Percentiles rank a stretch among this genome's conserved stretches.
Evolutionary conservation across 2,797 vertebrate species (phyloP).

Genomic region (Alosa sapidissima): DNA sequence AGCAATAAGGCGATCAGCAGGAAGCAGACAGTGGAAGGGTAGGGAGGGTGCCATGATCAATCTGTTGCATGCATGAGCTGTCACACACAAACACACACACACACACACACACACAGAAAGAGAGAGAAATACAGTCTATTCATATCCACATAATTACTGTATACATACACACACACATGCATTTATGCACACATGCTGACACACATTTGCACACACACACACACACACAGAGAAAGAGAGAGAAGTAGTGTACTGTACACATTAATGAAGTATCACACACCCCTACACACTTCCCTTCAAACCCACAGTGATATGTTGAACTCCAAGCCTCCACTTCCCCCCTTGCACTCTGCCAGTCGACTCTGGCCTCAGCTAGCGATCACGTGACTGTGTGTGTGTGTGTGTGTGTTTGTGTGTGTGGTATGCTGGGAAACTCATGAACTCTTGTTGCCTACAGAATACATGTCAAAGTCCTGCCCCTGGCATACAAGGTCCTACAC

Average conservation of each 20-base stretch:
- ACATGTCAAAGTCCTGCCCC: too few species aligned
- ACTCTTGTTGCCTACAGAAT: too few species aligned
- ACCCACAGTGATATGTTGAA: neutral
- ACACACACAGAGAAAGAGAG: neutral
- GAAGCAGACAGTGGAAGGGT: neutral
- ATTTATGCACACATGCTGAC: neutral
- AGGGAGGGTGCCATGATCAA: neutral
- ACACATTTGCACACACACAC: neutral
- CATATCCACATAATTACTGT: neutral
- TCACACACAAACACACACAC: neutral
- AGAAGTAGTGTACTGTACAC: neutral
- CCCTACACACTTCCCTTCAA: neutral
- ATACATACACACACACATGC: neutral
- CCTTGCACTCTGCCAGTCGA: neutral
- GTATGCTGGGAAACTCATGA: too few species aligned
- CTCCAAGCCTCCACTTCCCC: neutral
- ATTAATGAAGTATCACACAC: neutral
- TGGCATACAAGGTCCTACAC: too few species aligned
- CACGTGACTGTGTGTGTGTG: neutral
- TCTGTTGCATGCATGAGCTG: conserved; percentile 20
- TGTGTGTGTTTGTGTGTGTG: neutral
- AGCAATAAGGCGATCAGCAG: neutral
- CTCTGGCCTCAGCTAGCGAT: too few species aligned
- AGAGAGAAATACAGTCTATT: neutral
- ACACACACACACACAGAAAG: neutral